These are phyloP conservation scores for Sus cebifrons DNA, from an alignment of 2,797 vertebrate genomes.

Conservation along the genomic window DNA sequence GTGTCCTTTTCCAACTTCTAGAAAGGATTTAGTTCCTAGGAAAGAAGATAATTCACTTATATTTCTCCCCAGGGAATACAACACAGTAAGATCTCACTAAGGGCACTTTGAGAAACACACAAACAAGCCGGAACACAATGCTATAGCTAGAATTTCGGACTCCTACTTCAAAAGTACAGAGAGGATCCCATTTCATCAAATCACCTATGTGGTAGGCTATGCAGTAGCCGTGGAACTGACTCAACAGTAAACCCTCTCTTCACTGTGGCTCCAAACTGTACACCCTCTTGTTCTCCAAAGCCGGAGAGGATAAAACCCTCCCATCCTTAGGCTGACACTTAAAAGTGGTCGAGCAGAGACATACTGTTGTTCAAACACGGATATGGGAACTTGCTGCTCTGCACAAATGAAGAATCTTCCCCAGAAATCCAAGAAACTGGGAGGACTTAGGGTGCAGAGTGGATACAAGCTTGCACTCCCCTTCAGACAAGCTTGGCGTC, in stretches of 20 bases:
- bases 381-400: background rate
- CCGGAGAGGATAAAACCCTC: background rate
- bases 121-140: background rate
- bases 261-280: background rate
- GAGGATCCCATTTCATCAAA: background rate
- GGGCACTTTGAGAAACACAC: constrained; percentile 1
- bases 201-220: background rate
- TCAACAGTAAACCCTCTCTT: constrained; percentile 19
- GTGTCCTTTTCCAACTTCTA: background rate
- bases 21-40: background rate
- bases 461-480: too few species aligned
- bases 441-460: background rate
- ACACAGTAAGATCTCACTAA: background rate
- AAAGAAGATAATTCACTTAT: background rate
- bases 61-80: background rate
- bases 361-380: background rate
- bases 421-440: background rate
- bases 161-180: constrained; percentile 58
- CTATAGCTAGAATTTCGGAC: background rate
- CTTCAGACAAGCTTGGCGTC: background rate
- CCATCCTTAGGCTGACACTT: background rate
- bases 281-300: background rate
- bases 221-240: background rate
- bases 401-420: background rate
- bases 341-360: background rate